phyloP scores from a whole-genome alignment of 2,113 vertebrate species.

The Tautogolabrus adspersus region DNA sequence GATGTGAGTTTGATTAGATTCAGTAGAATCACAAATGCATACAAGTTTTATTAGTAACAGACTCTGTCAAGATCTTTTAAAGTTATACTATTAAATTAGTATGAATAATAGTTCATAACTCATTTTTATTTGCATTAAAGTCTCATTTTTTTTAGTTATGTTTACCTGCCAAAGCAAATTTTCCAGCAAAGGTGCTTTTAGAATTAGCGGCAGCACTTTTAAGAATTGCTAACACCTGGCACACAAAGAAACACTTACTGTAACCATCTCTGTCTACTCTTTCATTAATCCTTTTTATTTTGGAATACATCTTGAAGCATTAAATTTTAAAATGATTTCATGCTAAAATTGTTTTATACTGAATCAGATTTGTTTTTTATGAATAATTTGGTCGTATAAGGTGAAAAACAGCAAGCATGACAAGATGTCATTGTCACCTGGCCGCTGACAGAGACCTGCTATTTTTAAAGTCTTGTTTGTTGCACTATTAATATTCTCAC shows the following conservation, averaged over 20 bases:
- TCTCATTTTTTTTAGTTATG: no score
- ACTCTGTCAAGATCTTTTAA: background rate
- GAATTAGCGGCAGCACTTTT: no score
- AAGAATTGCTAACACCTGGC: conserved; percentile 7
- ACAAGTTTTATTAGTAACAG: background rate
- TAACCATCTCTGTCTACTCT: no score
- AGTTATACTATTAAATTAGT: background rate
- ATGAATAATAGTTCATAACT: no score
- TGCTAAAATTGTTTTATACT: background rate
- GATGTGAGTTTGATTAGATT: background rate
- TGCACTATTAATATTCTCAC: conserved; percentile 79
- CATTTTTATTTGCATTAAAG: no score
- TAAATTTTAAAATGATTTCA: no score
- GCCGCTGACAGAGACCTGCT: conserved; percentile 59
- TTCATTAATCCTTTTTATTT: no score
- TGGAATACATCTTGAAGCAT: no score
- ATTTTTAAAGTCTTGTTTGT: conserved; percentile 75
- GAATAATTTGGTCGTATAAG: background rate
- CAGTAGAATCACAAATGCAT: background rate
- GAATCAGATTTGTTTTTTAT: background rate
- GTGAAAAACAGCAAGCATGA: background rate
- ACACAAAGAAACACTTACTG: no score
- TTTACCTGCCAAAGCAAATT: no score
- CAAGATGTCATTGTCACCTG: conserved; percentile 54
- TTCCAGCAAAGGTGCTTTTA: no score